These are phyloP conservation scores for Etheostoma perlongum DNA, from an alignment of 2,797 vertebrate species.

Conservation along the genomic window DNA sequence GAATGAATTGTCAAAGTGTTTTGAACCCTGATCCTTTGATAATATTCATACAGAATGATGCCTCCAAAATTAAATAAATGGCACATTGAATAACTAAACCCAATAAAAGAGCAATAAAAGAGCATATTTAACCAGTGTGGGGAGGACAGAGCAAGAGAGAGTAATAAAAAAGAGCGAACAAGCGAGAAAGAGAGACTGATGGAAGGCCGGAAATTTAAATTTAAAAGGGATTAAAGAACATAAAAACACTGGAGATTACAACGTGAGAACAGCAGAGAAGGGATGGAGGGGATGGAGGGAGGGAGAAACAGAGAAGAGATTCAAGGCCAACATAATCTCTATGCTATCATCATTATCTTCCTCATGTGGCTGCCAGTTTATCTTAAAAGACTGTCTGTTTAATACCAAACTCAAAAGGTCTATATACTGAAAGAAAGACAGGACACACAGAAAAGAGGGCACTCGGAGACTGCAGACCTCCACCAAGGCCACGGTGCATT, in stretches of 20 bases:
- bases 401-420: not conserved
- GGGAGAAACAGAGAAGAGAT: not conserved
- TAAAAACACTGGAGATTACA: conserved; percentile 51
- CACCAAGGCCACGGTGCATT: too few relatives aligned
- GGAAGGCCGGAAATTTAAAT: conserved; percentile 37
- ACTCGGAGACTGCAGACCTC: too few relatives aligned
- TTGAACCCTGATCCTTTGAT: not conserved
- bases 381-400: not conserved
- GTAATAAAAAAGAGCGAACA: conserved; percentile 2
- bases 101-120: conserved; percentile 59
- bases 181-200: conserved; percentile 6
- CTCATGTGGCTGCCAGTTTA: conserved; percentile 2
- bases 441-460: not conserved
- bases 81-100: conserved; percentile 38
- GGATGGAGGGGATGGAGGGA: conserved; percentile 12
- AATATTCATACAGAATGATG: conserved; percentile 17
- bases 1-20: not conserved
- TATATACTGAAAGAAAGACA: not conserved
- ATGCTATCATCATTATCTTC: conserved; percentile 13
- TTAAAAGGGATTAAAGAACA: conserved; percentile 47
- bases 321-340: conserved; percentile 21
- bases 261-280: conserved; percentile 33
- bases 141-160: not conserved
- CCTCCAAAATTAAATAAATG: conserved; percentile 38
- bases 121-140: conserved; percentile 39